Base-by-base conservation (phyloP, 2,888 invertebrate species). In the Branchipolynoe longqiensis region DNA sequence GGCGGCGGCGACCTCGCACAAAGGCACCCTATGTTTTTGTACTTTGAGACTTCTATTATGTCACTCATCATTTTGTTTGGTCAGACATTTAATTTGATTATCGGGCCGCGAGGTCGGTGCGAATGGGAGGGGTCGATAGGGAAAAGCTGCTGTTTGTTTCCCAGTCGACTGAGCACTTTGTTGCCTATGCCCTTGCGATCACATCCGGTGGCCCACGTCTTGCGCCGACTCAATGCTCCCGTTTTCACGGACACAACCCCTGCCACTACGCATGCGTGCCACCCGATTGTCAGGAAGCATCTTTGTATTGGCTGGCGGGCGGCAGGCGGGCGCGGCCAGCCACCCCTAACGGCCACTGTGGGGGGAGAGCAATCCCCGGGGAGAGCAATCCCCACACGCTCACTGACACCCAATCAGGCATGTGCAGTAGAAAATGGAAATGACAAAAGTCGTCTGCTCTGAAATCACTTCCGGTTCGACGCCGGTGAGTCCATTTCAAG, bases 61-160 rank as follows among this genome's bases (percentile, higher is more conserved):
- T 78, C 54, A 54, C 78, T 78, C 78, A 78, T 78, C 78, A 78
- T 78, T 78, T 78, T 78, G 78, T 78, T 78, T 78, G 78, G 78
- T 40, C 78, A 48, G 48, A 48, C 78, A 78, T 78, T 78, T 78
- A 78, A 78, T 78, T 78, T 78, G 78, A 78, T 78, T 78, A 78
- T 78, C 78, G 78, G 78, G 54, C 78, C 41, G 54, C 48, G 78
- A 78, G 78, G 54, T 41, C 54, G 25, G 78, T 41, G n/a, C 48
- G 78, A 78, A 78, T 78, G 78, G 41, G 78, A 40, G 54, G 78
- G 78, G 78, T 78, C 78, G 78, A 78, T 78, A 78, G 78, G 54
- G n/a, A 33, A 78, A 33, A 28, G 41, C 54, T 33, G 78, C 78
- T 78, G 78, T 78, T 78, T 78, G 78, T 78, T 78, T 78, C 48